Conservation (phyloP, 2,797 vertebrate species). For the Hoplostethus atlanticus region DNA sequence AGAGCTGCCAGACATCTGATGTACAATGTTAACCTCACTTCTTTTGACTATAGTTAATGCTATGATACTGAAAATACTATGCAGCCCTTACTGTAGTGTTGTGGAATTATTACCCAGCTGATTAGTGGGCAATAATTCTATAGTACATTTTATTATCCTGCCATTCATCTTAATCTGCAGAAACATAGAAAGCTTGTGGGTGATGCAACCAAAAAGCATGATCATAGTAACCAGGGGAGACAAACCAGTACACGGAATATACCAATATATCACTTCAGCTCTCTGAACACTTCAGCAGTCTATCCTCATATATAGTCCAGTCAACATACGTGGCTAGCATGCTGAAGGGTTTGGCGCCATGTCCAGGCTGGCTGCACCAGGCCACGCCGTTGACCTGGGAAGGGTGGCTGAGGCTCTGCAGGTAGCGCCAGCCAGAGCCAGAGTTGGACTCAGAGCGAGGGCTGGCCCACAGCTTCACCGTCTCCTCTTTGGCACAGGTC, state of each 20-base stretch:
- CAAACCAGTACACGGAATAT: too few relatives aligned
- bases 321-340: conserved; percentile 91
- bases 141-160: not conserved
- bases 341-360: conserved; percentile 86
- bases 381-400: conserved; percentile 91
- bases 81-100: not conserved
- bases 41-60: too few relatives aligned
- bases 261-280: too few relatives aligned
- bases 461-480: conserved; percentile 92
- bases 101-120: not conserved
- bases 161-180: not conserved
- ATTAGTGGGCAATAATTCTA: not conserved
- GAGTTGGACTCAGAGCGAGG: conserved; percentile 65
- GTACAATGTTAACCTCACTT: not conserved
- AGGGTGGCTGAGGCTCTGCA: conserved; percentile 89
- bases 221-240: too few relatives aligned
- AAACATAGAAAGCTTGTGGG: not conserved
- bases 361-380: conserved; percentile 91
- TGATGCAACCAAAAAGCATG: not conserved
- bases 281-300: too few relatives aligned
- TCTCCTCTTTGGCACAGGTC: conserved; percentile 97
- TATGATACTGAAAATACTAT: not conserved
- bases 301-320: too few relatives aligned
- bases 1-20: not conserved
- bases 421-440: conserved; percentile 88